Conservation (phyloP, 2,113 vertebrate genomes). For the Oxygymnocypris stewartii region DNA sequence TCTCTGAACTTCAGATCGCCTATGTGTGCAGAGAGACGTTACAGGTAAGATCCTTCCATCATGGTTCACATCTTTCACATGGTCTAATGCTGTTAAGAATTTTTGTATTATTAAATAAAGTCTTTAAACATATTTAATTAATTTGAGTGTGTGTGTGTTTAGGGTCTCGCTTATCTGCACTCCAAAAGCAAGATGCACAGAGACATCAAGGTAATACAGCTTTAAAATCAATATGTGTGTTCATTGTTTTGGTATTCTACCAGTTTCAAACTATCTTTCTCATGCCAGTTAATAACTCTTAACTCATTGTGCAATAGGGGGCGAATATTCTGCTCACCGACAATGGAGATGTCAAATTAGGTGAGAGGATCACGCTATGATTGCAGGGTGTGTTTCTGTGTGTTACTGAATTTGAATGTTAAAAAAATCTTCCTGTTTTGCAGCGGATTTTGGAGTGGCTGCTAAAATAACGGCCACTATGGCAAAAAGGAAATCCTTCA, state of each 20-base stretch:
- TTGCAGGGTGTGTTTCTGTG: neutral
- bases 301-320: conserved; percentile 74
- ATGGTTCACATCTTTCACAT: neutral
- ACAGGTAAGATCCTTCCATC: conserved; percentile 78
- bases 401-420: neutral
- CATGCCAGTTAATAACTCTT: neutral
- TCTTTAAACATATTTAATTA: neutral
- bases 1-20: conserved; percentile 92
- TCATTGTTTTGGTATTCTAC: neutral
- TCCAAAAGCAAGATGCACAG: conserved; percentile 97
- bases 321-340: conserved; percentile 96
- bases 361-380: conserved; percentile 72
- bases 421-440: conserved; percentile 42
- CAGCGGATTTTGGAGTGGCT: conserved; percentile 97
- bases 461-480: conserved; percentile 99
- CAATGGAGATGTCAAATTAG: conserved; percentile 95
- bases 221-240: neutral
- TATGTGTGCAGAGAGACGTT: conserved; percentile 96
- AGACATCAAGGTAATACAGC: conserved; percentile 90
- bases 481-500: conserved; percentile 98
- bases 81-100: neutral
- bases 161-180: conserved; percentile 97
- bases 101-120: neutral
- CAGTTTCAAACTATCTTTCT: conserved; percentile 15
- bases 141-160: conserved; percentile 16